Percentiles rank a stretch among this genome's conserved stretches.
phyloP scores from a whole-genome alignment of 2,113 vertebrate species.

The Pyxicephalus adspersus region DNA sequence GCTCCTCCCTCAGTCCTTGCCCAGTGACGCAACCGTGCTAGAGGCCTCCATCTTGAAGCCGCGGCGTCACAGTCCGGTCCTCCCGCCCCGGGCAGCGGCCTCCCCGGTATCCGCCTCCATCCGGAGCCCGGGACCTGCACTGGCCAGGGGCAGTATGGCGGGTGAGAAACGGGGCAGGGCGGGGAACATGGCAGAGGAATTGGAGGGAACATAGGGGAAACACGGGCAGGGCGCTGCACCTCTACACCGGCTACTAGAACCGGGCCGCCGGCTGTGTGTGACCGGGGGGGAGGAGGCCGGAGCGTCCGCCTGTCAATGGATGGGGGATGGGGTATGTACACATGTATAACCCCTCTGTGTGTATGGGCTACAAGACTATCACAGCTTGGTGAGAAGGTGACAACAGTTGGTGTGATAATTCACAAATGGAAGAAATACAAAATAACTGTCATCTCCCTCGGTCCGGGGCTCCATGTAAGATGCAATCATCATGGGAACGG shows the following conservation, averaged over 20 bases:
- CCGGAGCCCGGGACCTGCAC: constrained; percentile 33
- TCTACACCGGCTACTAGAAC: no score
- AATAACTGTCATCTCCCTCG: no score
- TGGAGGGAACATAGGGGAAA: not conserved
- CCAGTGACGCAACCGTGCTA: constrained; percentile 47
- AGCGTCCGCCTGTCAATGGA: not conserved
- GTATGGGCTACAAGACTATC: no score
- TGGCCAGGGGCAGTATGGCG: constrained; percentile 51
- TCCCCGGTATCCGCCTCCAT: constrained; percentile 46
- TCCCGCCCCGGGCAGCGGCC: constrained; percentile 54
- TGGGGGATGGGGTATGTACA: not conserved
- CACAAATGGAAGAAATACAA: no score
- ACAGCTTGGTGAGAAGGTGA: no score
- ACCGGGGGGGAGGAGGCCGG: not conserved
- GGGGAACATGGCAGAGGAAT: not conserved
- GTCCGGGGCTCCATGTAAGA: no score
- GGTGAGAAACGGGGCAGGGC: constrained; percentile 21
- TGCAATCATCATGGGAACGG: no score
- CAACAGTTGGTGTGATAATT: no score
- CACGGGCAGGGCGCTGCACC: not conserved
- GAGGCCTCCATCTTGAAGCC: constrained; percentile 55
- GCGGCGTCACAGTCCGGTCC: constrained; percentile 51
- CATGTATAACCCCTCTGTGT: no score
- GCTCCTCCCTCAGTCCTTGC: constrained; percentile 15
- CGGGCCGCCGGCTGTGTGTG: no score